Conservation (phyloP, 2,797 vertebrate genomes). For the Aythya fuligula region DNA sequence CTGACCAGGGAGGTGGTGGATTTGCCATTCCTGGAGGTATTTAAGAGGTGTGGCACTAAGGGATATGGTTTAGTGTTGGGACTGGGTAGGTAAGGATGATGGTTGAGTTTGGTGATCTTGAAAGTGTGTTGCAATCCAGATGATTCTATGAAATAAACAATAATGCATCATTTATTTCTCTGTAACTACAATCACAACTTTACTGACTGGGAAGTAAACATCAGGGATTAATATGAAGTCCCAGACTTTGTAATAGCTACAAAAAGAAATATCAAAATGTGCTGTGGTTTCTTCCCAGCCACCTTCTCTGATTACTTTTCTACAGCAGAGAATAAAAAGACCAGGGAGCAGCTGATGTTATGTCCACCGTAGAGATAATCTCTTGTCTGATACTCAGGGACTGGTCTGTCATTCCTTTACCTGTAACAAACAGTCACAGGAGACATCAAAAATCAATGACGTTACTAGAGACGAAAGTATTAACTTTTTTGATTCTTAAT, state of each 20-base stretch:
- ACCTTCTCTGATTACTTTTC: background rate
- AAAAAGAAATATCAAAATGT: background rate
- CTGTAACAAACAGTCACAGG: background rate
- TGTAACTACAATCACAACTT: background rate
- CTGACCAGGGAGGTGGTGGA: background rate
- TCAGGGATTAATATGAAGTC: background rate
- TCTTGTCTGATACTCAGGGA: background rate
- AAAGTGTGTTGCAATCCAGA: background rate
- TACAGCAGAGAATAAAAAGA: background rate
- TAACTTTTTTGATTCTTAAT: background rate
- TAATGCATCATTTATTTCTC: background rate
- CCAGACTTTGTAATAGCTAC: background rate
- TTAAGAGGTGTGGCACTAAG: background rate
- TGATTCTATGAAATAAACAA: background rate
- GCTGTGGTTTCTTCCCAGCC: background rate
- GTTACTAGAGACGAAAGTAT: background rate
- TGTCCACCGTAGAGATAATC: background rate
- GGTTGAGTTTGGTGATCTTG: background rate
- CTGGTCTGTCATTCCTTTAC: background rate
- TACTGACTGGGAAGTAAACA: background rate
- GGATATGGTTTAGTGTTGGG: no score
- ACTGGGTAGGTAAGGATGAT: no score
- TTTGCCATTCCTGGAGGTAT: background rate
- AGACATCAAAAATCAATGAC: background rate
- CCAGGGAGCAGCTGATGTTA: background rate